Evolutionary conservation across 2,888 invertebrate species (phyloP), one percentile per base, ranked within the genome.

Genomic region (Euphydryas editha): DNA sequence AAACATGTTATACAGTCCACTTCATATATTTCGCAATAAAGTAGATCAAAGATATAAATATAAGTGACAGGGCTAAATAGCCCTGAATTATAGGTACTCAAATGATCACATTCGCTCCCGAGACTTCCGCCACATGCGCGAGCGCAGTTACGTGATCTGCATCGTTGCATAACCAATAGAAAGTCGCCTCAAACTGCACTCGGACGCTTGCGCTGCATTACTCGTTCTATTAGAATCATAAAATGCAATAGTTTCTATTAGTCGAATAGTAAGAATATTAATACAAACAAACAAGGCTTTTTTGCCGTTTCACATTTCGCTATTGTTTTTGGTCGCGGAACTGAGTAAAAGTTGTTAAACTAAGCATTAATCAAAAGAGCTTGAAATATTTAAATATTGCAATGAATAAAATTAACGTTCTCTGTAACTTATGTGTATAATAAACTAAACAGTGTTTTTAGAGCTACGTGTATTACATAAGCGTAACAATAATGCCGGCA

Each of bases 91-190:
- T 68, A 70, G 68, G 65, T 70, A 70, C 69, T 73, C 65, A 68
- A 73, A 78, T 82, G 86, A 84, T 87, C 86, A 87, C 86, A 89
- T 84, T 88, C 78, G 84, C 86, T 86, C 81, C 85, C 81, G 82
- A 87, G 85, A 89, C 90, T 92, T 91, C 92, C 91, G 92, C 86
- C 85, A 85, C 83, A 87, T 86, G 86, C 75, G 73, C 76, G 83
- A 84, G 85, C 87, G 86, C 85, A 86, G 89, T 92, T 92, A 92
- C 92, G 90, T 91, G 91, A 90, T 89, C 87, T 87, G 89, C 90
- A 90, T 86, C 83, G 85, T 92, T 92, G 85, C 90, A 89, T 88
- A 92, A 92, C 81, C 79, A 78, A 85, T 91, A 92, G 92, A 92
- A 92, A 92, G 92, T 91, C 86, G 82, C 82, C 77, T 79, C 76